phyloP scores from a whole-genome alignment of 1,140 invertebrate genomes.

The Heliconius hermathena region DNA sequence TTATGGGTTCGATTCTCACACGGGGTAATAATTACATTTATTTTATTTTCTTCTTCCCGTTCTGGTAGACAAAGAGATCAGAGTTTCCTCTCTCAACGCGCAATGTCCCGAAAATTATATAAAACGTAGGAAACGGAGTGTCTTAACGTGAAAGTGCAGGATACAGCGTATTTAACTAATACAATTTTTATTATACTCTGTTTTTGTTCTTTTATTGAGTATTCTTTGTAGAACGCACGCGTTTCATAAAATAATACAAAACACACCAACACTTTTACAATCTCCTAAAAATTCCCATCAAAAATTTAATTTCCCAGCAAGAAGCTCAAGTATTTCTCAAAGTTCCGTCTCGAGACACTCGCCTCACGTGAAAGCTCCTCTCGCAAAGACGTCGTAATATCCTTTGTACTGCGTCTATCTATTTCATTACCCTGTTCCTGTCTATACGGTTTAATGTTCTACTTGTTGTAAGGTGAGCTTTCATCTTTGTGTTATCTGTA shows the following conservation, averaged over 20 bases:
- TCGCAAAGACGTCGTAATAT: slow-evolving; percentile 12
- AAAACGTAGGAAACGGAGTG: no score
- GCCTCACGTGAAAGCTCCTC: slow-evolving; percentile 1
- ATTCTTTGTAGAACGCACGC: no score
- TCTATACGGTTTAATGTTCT: background rate
- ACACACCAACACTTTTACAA: background rate
- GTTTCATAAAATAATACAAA: background rate
- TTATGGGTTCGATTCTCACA: no score
- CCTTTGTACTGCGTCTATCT: slow-evolving; percentile 10
- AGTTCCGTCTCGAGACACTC: slow-evolving; percentile 10
- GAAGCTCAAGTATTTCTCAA: slow-evolving; percentile 12
- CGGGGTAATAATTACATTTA: no score
- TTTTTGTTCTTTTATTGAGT: no score
- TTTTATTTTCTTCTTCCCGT: no score
- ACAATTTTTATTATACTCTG: background rate
- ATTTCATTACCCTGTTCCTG: background rate
- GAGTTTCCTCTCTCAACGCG: no score
- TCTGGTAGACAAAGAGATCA: no score
- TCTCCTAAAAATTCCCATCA: background rate
- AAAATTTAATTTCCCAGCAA: slow-evolving; percentile 4
- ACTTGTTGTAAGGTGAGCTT: background rate
- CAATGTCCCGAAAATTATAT: no score
- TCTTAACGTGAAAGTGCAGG: no score
- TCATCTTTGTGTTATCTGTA: background rate
- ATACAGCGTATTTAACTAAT: background rate